These are phyloP conservation scores for Chymomyza procnemis DNA, from an alignment of 2,888 invertebrate genomes.

Conservation along the genomic window DNA sequence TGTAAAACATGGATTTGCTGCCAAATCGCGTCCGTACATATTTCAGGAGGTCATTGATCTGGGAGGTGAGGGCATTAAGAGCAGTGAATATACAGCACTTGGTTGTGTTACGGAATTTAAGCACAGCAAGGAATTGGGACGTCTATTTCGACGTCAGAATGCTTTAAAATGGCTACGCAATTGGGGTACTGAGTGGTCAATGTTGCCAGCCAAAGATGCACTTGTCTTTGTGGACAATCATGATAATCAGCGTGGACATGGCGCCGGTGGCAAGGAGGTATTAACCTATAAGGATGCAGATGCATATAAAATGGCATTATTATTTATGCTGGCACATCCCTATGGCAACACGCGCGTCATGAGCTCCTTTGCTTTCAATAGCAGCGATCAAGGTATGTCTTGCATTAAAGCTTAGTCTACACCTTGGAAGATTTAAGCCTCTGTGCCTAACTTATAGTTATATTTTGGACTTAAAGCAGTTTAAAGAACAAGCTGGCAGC, in stretches of 20 bases:
- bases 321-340: conserved; percentile 93
- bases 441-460: no score
- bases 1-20: conserved; percentile 82
- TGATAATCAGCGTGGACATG: conserved; percentile 91
- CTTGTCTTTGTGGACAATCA: conserved; percentile 93
- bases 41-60: conserved; percentile 89
- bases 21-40: conserved; percentile 83
- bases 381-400: conserved; percentile 85
- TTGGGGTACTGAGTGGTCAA: conserved; percentile 86
- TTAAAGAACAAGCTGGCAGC: no score
- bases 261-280: conserved; percentile 81
- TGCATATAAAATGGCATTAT: conserved; percentile 88
- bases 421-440: no score
- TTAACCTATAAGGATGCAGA: conserved; percentile 85
- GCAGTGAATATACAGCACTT: conserved; percentile 79
- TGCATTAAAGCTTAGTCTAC: conserved; percentile 82
- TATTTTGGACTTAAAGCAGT: no score
- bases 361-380: conserved; percentile 88
- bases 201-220: conserved; percentile 82
- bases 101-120: conserved; percentile 88
- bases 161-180: conserved; percentile 82
- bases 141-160: conserved; percentile 81
- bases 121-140: conserved; percentile 79
- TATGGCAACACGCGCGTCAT: conserved; percentile 89
- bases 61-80: conserved; percentile 79